Evolutionary conservation across 2,888 invertebrate genomes (phyloP).

Genomic region (Thera obeliscata): DNA sequence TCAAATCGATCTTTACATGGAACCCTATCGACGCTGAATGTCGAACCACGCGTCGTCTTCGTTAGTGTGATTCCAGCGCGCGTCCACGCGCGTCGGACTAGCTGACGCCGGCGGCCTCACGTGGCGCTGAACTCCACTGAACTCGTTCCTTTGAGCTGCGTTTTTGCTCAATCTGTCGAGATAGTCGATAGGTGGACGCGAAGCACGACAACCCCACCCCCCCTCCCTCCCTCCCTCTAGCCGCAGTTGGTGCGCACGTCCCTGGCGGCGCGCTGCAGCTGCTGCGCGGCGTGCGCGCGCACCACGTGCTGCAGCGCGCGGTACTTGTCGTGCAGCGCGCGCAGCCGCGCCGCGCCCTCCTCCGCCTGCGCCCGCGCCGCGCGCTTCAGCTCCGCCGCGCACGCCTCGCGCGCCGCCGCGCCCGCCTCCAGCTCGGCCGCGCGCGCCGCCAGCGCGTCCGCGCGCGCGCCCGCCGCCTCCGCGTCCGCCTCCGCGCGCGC

Average conservation of each 20-base stretch:
- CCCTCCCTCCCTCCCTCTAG: background rate
- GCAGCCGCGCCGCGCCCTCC: slow-evolving; percentile 85
- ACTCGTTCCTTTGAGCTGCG: too few species aligned
- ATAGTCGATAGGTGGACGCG: too few species aligned
- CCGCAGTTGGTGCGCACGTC: slow-evolving; percentile 8
- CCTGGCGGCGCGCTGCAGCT: slow-evolving; percentile 53
- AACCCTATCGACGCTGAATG: too few species aligned
- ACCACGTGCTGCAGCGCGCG: slow-evolving; percentile 82
- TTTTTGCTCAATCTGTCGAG: too few species aligned
- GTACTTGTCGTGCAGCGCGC: slow-evolving; percentile 85
- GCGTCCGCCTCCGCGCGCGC: slow-evolving; percentile 74
- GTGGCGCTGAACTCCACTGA: too few species aligned
- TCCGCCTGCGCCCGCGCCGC: slow-evolving; percentile 82
- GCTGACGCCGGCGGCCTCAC: too few species aligned
- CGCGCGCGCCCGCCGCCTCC: slow-evolving; percentile 75
- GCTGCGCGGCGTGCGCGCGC: slow-evolving; percentile 68
- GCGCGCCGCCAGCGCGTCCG: slow-evolving; percentile 68
- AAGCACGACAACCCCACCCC: too few species aligned
- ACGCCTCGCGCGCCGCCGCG: slow-evolving; percentile 54
- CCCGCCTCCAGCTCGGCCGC: slow-evolving; percentile 78
- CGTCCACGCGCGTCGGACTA: too few species aligned
- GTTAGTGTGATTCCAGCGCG: too few species aligned
- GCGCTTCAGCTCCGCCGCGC: slow-evolving; percentile 67
- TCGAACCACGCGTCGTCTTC: too few species aligned
- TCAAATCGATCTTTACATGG: too few species aligned